Conservation (phyloP, 2,888 invertebrate species). For the Microctonus aethiopoides region DNA sequence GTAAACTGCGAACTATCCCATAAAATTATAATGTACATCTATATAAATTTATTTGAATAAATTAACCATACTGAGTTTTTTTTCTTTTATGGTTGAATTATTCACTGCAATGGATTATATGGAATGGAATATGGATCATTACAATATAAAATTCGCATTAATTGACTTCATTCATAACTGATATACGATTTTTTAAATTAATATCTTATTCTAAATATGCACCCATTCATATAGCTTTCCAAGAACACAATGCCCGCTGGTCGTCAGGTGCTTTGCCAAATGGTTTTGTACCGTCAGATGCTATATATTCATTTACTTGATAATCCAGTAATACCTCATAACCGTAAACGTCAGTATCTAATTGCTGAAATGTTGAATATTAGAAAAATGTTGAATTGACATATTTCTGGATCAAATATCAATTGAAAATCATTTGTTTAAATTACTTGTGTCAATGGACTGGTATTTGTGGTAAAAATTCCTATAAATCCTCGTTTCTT, state of each 20-base stretch:
- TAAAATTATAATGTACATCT: too few relatives aligned
- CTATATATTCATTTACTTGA: slow-evolving; percentile 83
- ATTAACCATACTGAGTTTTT: too few relatives aligned
- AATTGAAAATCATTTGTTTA: background rate
- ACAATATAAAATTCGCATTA: background rate
- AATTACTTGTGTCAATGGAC: slow-evolving; percentile 84
- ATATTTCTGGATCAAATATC: too few relatives aligned
- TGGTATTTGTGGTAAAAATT: slow-evolving; percentile 88
- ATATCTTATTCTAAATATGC: background rate
- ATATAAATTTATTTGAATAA: too few relatives aligned
- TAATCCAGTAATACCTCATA: slow-evolving; percentile 82
- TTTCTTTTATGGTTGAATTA: too few relatives aligned
- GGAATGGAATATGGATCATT: too few relatives aligned
- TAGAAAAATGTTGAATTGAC: too few relatives aligned
- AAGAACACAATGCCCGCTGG: slow-evolving; percentile 82
- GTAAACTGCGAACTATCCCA: too few relatives aligned
- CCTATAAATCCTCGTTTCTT: slow-evolving; percentile 76
- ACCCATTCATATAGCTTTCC: slow-evolving; percentile 71
- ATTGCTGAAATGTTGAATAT: slow-evolving; percentile 73
- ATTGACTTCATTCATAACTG: background rate
- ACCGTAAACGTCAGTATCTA: slow-evolving; percentile 81
- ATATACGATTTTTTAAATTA: background rate
- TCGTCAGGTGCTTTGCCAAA: slow-evolving; percentile 82
- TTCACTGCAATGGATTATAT: too few relatives aligned
- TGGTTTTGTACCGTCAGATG: slow-evolving; percentile 77